These are phyloP conservation scores for Cichlasoma orientale DNA, from an alignment of 2,797 vertebrate species.

Conservation along the genomic window DNA sequence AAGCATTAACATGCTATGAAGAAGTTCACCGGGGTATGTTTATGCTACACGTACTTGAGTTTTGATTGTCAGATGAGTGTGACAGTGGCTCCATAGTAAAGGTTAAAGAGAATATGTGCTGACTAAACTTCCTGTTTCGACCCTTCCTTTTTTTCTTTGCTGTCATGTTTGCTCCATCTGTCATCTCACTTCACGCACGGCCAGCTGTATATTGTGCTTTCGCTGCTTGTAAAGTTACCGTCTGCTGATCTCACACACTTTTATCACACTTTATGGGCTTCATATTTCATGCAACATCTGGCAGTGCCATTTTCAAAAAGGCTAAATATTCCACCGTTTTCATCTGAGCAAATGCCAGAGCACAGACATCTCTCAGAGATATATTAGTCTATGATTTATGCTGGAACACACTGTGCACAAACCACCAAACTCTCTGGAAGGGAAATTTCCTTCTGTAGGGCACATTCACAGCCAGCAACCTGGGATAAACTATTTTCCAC, in stretches of 20 bases:
- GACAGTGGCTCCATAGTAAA: not conserved
- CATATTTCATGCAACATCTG: slow-evolving; percentile 47
- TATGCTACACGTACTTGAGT: too few relatives aligned
- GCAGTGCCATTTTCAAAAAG: slow-evolving; percentile 32
- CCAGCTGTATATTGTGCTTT: not conserved
- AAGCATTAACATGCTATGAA: not conserved
- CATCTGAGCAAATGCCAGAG: slow-evolving; percentile 23
- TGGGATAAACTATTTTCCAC: slow-evolving; percentile 68
- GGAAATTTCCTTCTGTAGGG: slow-evolving; percentile 59
- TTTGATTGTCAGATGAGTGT: too few relatives aligned
- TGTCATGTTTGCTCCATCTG: not conserved
- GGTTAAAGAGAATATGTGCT: slow-evolving; percentile 26
- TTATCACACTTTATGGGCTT: slow-evolving; percentile 13
- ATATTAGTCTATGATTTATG: slow-evolving; percentile 60
- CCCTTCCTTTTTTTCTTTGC: not conserved
- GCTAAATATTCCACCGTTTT: slow-evolving; percentile 41
- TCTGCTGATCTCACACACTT: slow-evolving; percentile 8
- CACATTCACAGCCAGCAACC: slow-evolving; percentile 62
- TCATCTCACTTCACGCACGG: not conserved
- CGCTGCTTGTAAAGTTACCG: not conserved
- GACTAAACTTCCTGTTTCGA: slow-evolving; percentile 50
- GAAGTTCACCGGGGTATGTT: too few relatives aligned
- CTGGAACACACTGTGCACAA: slow-evolving; percentile 48
- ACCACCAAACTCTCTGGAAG: slow-evolving; percentile 36
- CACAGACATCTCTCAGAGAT: slow-evolving; percentile 32